A percentile compares a stretch with the other conserved stretches of the same genome.
These are phyloP conservation scores for Reinhardtius hippoglossoides DNA, from an alignment of 2,113 vertebrate species.

Conservation along the genomic window DNA sequence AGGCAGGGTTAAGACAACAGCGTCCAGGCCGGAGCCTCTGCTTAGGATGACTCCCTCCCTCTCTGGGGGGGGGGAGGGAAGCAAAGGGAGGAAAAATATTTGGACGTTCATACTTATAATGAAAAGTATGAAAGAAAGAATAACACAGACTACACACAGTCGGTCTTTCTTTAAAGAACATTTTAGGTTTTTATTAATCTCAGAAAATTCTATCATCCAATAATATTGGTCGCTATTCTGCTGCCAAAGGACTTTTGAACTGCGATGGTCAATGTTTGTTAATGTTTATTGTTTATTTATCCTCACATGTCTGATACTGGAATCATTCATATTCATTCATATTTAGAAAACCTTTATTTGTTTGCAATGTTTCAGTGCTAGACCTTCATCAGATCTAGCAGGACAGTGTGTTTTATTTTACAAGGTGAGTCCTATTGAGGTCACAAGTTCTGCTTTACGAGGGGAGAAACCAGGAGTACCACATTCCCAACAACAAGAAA, in stretches of 20 bases:
- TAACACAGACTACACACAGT: background rate
- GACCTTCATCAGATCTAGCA: no score
- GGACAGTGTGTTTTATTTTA: no score
- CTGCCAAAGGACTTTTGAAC: background rate
- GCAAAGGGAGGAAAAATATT: slow-evolving; percentile 51
- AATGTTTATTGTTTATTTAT: background rate
- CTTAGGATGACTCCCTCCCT: slow-evolving; percentile 19
- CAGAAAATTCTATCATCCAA: background rate
- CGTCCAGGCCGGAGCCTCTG: slow-evolving; percentile 4
- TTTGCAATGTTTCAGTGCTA: no score
- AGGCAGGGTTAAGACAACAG: slow-evolving; percentile 73
- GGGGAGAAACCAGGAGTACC: no score
- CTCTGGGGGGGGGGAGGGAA: slow-evolving; percentile 19
- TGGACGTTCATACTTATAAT: slow-evolving; percentile 39
- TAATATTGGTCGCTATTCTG: background rate
- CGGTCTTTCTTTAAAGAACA: background rate
- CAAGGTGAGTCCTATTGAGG: no score
- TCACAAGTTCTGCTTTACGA: no score
- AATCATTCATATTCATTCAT: background rate
- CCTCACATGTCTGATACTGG: background rate
- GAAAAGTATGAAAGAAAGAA: slow-evolving; percentile 6
- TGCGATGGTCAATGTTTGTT: background rate
- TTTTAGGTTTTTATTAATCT: slow-evolving; percentile 9
- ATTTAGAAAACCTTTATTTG: no score
- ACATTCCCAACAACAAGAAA: no score